Percentiles rank a stretch among this genome's conserved stretches.
Evolutionary conservation across 1,140 invertebrate species (phyloP).

Genomic region (Hylaeus volcanicus): DNA sequence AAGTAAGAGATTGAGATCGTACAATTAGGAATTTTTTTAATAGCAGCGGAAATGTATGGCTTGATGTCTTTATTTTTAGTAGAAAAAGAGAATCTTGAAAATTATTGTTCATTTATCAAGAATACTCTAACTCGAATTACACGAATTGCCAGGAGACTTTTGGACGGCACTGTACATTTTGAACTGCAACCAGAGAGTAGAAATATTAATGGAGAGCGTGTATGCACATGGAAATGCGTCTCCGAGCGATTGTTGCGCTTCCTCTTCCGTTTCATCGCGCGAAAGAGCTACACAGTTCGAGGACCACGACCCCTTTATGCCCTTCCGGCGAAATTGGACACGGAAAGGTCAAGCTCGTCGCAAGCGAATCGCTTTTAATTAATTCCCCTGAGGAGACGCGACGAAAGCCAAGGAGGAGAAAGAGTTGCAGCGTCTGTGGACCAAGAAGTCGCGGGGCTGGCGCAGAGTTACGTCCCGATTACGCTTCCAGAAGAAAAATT

Average conservation of each 20-base stretch:
- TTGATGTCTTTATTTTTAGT: no score
- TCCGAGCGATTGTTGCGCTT: no score
- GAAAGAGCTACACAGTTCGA: background rate
- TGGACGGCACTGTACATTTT: background rate
- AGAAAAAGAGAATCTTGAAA: no score
- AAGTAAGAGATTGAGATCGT: no score
- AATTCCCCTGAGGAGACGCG: background rate
- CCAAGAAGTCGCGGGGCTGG: conserved; percentile 2
- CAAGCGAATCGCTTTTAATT: conserved; percentile 40
- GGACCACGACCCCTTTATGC: background rate
- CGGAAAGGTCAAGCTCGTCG: background rate
- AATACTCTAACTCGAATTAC: no score
- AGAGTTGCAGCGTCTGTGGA: background rate
- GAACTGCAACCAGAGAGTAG: background rate
- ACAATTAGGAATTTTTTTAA: no score
- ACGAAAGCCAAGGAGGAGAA: background rate
- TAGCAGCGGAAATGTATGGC: no score
- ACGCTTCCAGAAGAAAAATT: conserved; percentile 58
- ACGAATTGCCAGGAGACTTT: background rate
- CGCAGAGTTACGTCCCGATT: conserved; percentile 41
- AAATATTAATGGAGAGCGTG: background rate
- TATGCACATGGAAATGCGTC: no score
- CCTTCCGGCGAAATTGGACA: conserved; percentile 13
- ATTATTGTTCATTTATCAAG: no score
- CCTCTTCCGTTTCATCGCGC: background rate